These are phyloP conservation scores for Phengaris alcon DNA, from an alignment of 2,888 invertebrate species.

Conservation along the genomic window DNA sequence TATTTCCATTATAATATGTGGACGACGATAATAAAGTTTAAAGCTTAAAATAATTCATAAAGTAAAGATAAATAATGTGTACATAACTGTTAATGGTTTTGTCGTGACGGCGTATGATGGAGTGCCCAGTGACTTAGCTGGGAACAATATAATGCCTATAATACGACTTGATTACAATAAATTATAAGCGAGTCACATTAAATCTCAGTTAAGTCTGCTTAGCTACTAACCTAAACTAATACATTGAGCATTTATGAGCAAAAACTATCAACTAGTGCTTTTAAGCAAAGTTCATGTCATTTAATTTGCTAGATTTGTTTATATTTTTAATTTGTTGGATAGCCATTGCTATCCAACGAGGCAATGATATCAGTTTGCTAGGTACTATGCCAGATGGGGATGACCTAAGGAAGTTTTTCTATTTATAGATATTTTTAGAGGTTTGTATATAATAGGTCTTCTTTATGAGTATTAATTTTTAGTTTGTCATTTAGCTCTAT, in stretches of 20 bases:
- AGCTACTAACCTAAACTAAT: conserved; percentile 16
- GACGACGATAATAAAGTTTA: conserved; percentile 8
- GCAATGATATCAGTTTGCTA: too few relatives aligned
- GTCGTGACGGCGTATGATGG: conserved; percentile 23
- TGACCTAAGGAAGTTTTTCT: too few relatives aligned
- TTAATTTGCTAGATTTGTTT: too few relatives aligned
- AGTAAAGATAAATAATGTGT: background rate
- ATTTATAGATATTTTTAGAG: too few relatives aligned
- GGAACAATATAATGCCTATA: conserved; percentile 26
- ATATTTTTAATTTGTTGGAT: too few relatives aligned
- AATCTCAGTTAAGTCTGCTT: conserved; percentile 2
- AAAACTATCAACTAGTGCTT: too few relatives aligned
- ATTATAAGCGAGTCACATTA: conserved; percentile 18
- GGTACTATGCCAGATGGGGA: too few relatives aligned
- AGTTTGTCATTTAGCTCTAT: too few relatives aligned
- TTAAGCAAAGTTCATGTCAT: too few relatives aligned
- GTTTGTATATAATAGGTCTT: too few relatives aligned
- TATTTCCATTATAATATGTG: background rate
- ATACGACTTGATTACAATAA: conserved; percentile 31
- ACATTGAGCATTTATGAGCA: background rate
- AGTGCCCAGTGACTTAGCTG: background rate
- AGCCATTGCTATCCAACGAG: too few relatives aligned
- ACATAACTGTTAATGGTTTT: conserved; percentile 24
- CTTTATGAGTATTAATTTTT: too few relatives aligned
- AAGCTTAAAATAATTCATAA: background rate